Conservation (phyloP, 1,140 invertebrate genomes). For the Oryzaephilus surinamensis region DNA sequence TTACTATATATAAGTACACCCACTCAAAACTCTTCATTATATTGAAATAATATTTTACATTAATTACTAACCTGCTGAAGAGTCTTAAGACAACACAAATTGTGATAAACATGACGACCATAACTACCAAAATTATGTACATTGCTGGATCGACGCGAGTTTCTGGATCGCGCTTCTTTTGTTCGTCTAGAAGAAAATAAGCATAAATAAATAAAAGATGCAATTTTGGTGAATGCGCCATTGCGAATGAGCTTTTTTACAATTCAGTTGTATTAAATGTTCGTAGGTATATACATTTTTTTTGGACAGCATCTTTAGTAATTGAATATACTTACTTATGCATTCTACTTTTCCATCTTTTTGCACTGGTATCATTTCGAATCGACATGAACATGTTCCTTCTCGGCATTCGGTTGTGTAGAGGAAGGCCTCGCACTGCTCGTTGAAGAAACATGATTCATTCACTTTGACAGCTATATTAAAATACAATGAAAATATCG, state of each 20-base stretch:
- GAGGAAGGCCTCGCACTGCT: slow-evolving; percentile 62
- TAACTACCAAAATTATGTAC: slow-evolving; percentile 79
- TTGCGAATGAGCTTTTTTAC: no score
- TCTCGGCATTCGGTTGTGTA: slow-evolving; percentile 66
- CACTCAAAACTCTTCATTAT: no score
- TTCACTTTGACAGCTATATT: slow-evolving; percentile 58
- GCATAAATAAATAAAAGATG: neutral
- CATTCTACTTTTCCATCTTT: slow-evolving; percentile 59
- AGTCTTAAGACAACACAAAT: slow-evolving; percentile 85
- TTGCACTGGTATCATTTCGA: slow-evolving; percentile 57
- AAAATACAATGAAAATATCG: no score
- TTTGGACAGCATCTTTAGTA: no score
- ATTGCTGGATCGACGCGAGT: slow-evolving; percentile 72
- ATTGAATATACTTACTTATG: slow-evolving; percentile 54
- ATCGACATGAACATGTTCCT: slow-evolving; percentile 61
- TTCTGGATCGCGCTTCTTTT: no score
- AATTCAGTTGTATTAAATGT: no score
- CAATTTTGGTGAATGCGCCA: neutral
- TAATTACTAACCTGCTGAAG: slow-evolving; percentile 71
- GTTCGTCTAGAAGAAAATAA: neutral
- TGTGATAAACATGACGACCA: slow-evolving; percentile 89
- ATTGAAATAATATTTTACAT: no score
- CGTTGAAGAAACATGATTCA: slow-evolving; percentile 68
- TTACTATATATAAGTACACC: no score
- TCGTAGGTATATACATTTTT: no score